phyloP scores from a whole-genome alignment of 2,888 invertebrate genomes.

The Drosophila maculinotata region DNA sequence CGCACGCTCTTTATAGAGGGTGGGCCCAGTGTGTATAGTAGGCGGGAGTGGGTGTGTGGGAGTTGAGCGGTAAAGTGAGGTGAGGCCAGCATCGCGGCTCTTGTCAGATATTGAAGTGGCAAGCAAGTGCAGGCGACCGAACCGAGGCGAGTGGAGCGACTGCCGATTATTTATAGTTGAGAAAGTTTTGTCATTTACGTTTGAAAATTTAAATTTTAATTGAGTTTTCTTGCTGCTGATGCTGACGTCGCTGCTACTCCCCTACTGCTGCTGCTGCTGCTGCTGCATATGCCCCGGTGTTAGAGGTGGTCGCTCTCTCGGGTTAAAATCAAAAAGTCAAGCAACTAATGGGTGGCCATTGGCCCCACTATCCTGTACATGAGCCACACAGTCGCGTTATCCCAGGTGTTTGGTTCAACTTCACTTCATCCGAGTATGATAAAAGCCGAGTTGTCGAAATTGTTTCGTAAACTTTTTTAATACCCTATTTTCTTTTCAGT shows the following conservation, averaged over 20 bases:
- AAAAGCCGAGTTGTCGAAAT: slow-evolving; percentile 57
- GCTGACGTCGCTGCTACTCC: background rate
- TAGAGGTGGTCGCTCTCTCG: slow-evolving; percentile 11
- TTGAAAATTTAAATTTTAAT: slow-evolving; percentile 81
- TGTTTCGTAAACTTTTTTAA: slow-evolving; percentile 66
- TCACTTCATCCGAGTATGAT: slow-evolving; percentile 47
- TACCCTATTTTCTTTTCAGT: slow-evolving; percentile 35
- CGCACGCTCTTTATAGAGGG: slow-evolving; percentile 62
- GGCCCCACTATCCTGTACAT: slow-evolving; percentile 6
- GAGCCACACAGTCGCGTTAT: slow-evolving; percentile 46
- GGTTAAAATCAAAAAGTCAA: slow-evolving; percentile 63
- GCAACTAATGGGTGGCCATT: slow-evolving; percentile 39
- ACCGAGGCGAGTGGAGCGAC: slow-evolving; percentile 60
- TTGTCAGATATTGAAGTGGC: slow-evolving; percentile 73
- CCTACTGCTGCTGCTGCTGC: background rate
- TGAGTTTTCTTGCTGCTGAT: slow-evolving; percentile 72
- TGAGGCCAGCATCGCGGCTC: slow-evolving; percentile 48
- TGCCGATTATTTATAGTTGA: slow-evolving; percentile 81
- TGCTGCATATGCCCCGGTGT: slow-evolving; percentile 1
- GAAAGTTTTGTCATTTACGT: slow-evolving; percentile 81
- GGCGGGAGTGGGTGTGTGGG: background rate
- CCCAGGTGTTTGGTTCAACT: slow-evolving; percentile 71
- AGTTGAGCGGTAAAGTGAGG: slow-evolving; percentile 3
- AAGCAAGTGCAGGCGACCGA: slow-evolving; percentile 42
- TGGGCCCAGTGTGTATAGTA: background rate